Evolutionary conservation across 2,797 vertebrate species (phyloP), one percentile per base, ranked within the genome.

Genomic region (Melanotaenia boesemani): DNA sequence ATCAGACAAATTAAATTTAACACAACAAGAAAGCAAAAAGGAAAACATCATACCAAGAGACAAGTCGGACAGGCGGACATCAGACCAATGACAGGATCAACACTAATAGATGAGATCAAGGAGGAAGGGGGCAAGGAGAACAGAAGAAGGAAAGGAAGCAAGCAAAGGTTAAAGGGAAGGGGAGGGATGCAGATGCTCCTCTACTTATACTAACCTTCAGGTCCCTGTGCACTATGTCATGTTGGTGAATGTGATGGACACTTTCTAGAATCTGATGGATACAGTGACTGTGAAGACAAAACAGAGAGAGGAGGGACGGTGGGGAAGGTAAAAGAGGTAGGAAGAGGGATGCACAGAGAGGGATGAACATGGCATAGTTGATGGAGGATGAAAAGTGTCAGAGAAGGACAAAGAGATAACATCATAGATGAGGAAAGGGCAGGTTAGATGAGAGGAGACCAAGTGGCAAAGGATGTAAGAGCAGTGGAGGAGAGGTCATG

Each of bases 161-260:
- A 79, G 88, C 74, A 80, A 65, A 74, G 76, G 68, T 48, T 48
- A 24, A 39, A 39, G 56, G 78, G 56, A 12, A 36, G 20, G 60
- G 34, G 39, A 26, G 79, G 88, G 82, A 71, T 89, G 82, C 90
- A 90, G 84, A 84, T 78, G 83, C 86, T 91, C 72, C 88, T 89
- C 62, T 73, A 87, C 76, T 81, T 37, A 96, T 95, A 96, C 95
- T 96, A 93, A 96, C 95, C 96, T 96, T 96, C 83, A 96, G 92
- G 94, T 96, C 95, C 92, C 95, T 95, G 95, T 96, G 96, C 91
- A 95, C 96, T 94, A 96, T 95, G 93, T 95, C 95, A 96, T 96
- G 95, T 95, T 96, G 95, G 94, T 96, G 96, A 95, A 95, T 96
- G 93, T 96, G 95, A 96, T 94, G 93, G 91, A 96, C 96, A 95